A percentile compares a stretch with the other conserved stretches of the same genome.
These are phyloP conservation scores for Cassiopea xamachana DNA, from an alignment of 30 jellyfish, hydroid and myxozoan genomes.

Conservation along the genomic window DNA sequence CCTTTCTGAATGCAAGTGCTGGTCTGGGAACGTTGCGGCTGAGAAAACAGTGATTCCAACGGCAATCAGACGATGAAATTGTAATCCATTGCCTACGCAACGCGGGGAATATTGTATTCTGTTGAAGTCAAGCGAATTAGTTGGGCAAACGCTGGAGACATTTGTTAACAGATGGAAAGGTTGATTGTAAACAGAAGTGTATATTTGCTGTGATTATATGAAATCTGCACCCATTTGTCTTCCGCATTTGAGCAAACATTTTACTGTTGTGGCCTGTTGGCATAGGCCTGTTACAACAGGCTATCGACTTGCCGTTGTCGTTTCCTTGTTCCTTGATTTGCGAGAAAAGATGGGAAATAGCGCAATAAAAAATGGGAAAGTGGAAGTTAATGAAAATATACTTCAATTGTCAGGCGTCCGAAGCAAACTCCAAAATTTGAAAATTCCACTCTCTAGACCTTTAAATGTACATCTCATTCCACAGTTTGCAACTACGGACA, in stretches of 20 bases:
- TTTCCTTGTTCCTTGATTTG: background rate
- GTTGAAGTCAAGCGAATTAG: constrained; percentile 1
- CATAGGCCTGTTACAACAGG: background rate
- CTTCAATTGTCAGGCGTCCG: constrained; percentile 6
- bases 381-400: background rate
- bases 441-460: constrained; percentile 45
- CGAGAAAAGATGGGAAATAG: constrained; percentile 2
- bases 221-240: too few relatives aligned
- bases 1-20: background rate
- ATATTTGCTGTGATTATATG: too few relatives aligned
- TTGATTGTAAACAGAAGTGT: background rate
- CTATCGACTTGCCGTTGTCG: background rate
- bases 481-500: constrained; percentile 61
- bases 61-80: background rate
- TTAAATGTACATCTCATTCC: constrained; percentile 54
- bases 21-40: constrained; percentile 12
- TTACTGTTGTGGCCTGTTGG: background rate
- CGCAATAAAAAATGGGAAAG: background rate
- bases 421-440: constrained; percentile 18
- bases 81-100: constrained; percentile 1
- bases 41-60: background rate
- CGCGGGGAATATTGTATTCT: background rate
- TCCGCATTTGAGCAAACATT: background rate
- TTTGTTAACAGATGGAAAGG: background rate
- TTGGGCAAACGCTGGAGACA: background rate